These are phyloP conservation scores for Aphrocallistes beatrix DNA, from an alignment of 37 sponge, comb jelly and placozoan genomes.

Conservation along the genomic window DNA sequence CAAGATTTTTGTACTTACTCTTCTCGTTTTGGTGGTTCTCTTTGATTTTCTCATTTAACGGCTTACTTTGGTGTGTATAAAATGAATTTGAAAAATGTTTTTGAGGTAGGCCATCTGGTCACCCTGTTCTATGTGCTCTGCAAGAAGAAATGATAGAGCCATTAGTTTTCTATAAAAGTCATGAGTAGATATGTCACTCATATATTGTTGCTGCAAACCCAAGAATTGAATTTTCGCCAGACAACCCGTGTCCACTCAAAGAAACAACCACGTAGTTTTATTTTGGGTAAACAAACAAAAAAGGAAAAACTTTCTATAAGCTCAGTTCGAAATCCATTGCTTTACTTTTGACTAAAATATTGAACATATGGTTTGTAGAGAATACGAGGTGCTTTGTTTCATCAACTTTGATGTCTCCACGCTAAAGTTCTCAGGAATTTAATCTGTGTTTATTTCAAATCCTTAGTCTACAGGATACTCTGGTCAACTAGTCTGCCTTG, in stretches of 20 bases:
- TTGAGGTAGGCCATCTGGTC: no score
- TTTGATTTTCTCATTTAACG: no score
- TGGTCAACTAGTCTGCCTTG: no score
- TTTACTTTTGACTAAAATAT: not conserved
- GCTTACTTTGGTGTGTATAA: no score
- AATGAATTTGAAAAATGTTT: no score
- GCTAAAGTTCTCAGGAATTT: not conserved
- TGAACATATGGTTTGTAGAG: no score
- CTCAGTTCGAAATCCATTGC: not conserved
- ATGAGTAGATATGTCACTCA: no score
- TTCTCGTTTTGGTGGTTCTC: no score
- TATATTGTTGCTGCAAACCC: no score
- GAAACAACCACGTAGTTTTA: not conserved
- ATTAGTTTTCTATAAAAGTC: not conserved
- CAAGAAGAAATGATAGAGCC: not conserved
- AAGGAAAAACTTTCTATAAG: not conserved
- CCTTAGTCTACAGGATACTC: not conserved
- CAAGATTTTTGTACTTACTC: no score
- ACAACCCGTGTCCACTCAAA: not conserved
- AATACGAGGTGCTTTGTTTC: no score
- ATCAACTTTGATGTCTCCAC: not conserved
- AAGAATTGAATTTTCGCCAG: no score
- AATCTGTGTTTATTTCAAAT: not conserved
- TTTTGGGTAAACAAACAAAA: not conserved
- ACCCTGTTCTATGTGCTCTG: not conserved